Evolutionary conservation across 2,888 invertebrate species (phyloP), one percentile per base, ranked within the genome.

Genomic region (Mayetiola destructor): DNA sequence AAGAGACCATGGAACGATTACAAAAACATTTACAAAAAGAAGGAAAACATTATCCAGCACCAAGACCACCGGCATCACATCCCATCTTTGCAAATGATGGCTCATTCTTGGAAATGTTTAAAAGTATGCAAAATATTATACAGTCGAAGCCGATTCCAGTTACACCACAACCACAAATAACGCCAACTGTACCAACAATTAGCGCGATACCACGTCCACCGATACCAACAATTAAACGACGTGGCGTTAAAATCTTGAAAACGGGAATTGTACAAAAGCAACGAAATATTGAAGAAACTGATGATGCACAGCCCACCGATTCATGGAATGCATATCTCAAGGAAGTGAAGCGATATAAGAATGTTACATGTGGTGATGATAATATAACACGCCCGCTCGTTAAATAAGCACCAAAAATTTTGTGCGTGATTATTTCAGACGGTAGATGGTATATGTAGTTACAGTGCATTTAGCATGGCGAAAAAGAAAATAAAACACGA

Each of bases 311-410:
- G 23, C 82, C 84, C 0, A 88, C 86, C 67, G 92, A 93, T 72
- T 90, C 92, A 14, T 93, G 93, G 93, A 86, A 91, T 0, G 78
- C 90, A 27, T 94, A 94, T 68, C 84, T 93, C 82, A 88, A 88
- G 60, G 94, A 93, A 78, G 93, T 94, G 18, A 86, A 89, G 67
- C 87, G 88, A 67, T 94, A 93, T 69, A 85, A 90, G 67, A 90
- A 90, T 70, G 86, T 89, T 57, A 89, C 89, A 61, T 93, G 93
- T 71, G 90, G 92, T 70, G 90, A 91, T 64, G 92, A 92, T 68
- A 80, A 85, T 62, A 92, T 91, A 73, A 91, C 89, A 52, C 79
- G 93, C 64, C 91, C 92, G 9, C 79, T 94, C 61, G 90, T 92
- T 60, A 92, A 92, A 81, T 93, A 81, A n/a, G n/a, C n/a, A n/a